Evolutionary conservation across 2,888 invertebrate genomes (phyloP).

Genomic region (Ophioninae sp.): DNA sequence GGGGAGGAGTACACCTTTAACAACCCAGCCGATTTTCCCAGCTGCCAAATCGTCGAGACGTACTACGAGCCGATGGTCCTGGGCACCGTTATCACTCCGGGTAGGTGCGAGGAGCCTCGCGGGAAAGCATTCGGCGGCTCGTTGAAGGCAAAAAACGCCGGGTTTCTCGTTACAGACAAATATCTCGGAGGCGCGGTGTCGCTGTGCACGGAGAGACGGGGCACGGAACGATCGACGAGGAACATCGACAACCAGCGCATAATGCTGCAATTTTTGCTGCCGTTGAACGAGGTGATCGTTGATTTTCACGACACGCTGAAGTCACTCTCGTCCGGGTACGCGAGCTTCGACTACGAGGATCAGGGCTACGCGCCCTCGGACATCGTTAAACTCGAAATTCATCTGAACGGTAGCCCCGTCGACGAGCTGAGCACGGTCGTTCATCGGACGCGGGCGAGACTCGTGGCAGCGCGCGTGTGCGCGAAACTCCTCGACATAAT

Average conservation of each 20-base stretch:
- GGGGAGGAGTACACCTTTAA: conserved; percentile 85
- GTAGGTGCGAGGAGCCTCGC: conserved; percentile 66
- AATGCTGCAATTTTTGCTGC: conserved; percentile 91
- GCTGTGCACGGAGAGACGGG: conserved; percentile 89
- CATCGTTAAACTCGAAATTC: conserved; percentile 87
- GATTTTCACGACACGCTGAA: conserved; percentile 98
- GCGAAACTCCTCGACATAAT: conserved; percentile 91
- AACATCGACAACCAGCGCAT: conserved; percentile 92
- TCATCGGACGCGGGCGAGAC: conserved; percentile 86
- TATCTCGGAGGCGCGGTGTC: conserved; percentile 88
- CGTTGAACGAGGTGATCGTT: conserved; percentile 95
- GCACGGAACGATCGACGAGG: conserved; percentile 86
- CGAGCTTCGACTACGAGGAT: conserved; percentile 96
- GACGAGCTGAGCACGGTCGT: conserved; percentile 94
- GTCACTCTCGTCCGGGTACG: conserved; percentile 95
- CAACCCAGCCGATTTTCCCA: conserved; percentile 90
- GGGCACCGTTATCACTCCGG: conserved; percentile 95
- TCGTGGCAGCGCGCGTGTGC: conserved; percentile 87
- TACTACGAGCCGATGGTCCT: conserved; percentile 93
- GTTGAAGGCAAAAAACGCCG: too few relatives aligned
- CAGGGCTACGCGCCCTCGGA: conserved; percentile 90
- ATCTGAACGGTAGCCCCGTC: conserved; percentile 89
- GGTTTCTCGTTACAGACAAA: conserved; percentile 80
- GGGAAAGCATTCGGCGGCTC: too few relatives aligned
- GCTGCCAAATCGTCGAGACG: conserved; percentile 86